Percentiles rank a stretch among this genome's conserved stretches.
phyloP scores from a whole-genome alignment of 2,888 invertebrate species.

The Chrysomela aeneicollis region DNA sequence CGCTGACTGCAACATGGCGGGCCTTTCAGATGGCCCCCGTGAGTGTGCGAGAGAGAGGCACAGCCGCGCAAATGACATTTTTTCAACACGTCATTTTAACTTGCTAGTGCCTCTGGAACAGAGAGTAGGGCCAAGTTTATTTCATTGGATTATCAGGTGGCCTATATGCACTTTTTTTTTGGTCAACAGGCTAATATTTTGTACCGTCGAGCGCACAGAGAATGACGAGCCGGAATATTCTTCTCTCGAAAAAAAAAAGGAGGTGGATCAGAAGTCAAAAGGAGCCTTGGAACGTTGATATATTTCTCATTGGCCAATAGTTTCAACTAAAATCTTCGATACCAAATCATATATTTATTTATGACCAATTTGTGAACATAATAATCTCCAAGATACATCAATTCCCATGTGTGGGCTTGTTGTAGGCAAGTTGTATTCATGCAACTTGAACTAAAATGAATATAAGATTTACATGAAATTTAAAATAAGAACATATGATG shows the following conservation, averaged over 20 bases:
- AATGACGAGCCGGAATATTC: background rate
- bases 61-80: constrained; percentile 59
- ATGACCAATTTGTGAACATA: no score
- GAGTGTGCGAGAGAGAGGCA: constrained; percentile 53
- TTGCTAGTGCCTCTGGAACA: constrained; percentile 63
- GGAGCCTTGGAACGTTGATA: no score
- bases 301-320: no score
- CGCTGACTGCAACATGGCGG: constrained; percentile 56
- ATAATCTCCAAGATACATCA: no score
- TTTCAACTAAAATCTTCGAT: no score
- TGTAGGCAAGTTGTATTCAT: no score
- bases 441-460: no score
- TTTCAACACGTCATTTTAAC: constrained; percentile 52
- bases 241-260: constrained; percentile 23
- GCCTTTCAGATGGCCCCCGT: constrained; percentile 44
- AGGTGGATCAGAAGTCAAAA: no score
- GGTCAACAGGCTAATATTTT: constrained; percentile 56
- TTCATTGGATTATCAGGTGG: constrained; percentile 39
- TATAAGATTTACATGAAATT: no score
- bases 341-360: no score
- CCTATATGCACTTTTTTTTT: constrained; percentile 48
- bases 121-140: constrained; percentile 60
- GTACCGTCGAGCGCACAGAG: background rate
- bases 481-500: no score
- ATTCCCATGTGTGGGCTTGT: no score